Conservation (phyloP, 2,797 vertebrate genomes). For the Avahi laniger region DNA sequence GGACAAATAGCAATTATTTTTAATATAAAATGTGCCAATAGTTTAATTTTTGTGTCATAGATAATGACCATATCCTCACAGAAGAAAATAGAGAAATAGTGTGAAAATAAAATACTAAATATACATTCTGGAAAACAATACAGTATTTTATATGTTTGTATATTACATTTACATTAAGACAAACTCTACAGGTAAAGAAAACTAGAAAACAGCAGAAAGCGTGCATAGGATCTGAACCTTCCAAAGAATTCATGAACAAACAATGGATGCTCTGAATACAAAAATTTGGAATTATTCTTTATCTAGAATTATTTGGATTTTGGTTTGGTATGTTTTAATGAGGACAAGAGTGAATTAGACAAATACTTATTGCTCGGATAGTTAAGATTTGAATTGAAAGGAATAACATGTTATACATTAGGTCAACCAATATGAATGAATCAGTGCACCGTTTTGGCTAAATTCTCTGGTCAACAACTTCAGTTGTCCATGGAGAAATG, state of each 20-base stretch:
- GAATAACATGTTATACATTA: background rate
- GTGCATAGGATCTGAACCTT: background rate
- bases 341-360: background rate
- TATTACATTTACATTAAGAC: background rate
- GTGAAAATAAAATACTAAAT: conserved; percentile 1
- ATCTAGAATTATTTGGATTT: background rate
- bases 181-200: background rate
- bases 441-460: background rate
- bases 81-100: background rate
- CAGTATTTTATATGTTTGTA: background rate
- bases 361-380: background rate
- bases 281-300: background rate
- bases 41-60: background rate
- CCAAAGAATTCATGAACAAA: background rate
- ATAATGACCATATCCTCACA: background rate
- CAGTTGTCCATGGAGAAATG: background rate
- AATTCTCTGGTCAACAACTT: background rate
- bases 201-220: background rate
- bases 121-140: background rate
- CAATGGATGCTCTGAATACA: background rate
- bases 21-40: conserved; percentile 14
- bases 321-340: background rate
- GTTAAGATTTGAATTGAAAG: background rate
- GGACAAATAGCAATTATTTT: conserved; percentile 14
- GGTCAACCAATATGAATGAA: background rate